Percentiles rank a stretch among this genome's conserved stretches.
Evolutionary conservation across 2,888 invertebrate species (phyloP).

Genomic region (Chrysolina oricalcia): DNA sequence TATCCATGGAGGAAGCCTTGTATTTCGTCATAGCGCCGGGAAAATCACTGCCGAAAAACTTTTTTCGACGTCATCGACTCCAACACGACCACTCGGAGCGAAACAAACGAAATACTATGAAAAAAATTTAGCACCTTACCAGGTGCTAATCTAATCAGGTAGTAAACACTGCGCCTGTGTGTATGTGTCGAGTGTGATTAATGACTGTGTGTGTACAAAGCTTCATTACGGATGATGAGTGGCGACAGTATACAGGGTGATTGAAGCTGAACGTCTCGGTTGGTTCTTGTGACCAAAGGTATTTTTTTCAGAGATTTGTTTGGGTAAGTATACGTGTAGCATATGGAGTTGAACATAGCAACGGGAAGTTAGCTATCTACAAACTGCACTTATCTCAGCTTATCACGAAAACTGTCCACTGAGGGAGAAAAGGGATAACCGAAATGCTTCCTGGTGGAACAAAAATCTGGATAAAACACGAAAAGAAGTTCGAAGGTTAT

Average conservation of each 20-base stretch:
- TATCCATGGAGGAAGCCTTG: constrained; percentile 11
- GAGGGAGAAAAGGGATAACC: too few species aligned
- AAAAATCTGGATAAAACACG: too few species aligned
- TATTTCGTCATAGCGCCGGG: neutral
- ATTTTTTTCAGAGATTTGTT: too few species aligned
- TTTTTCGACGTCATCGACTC: constrained; percentile 2
- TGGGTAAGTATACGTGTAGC: too few species aligned
- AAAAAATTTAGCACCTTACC: constrained; percentile 15
- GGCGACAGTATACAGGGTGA: neutral
- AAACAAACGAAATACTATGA: neutral
- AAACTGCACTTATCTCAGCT: too few species aligned
- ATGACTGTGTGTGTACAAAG: neutral
- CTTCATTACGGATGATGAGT: neutral
- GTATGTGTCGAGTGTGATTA: neutral
- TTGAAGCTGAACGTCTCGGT: neutral
- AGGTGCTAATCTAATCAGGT: constrained; percentile 21
- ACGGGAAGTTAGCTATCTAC: too few species aligned
- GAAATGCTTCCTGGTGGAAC: too few species aligned
- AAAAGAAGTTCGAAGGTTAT: too few species aligned
- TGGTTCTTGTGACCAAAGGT: too few species aligned
- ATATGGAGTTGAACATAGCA: too few species aligned
- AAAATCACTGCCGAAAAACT: neutral
- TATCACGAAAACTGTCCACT: too few species aligned
- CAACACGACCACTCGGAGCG: neutral
- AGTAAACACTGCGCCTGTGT: constrained; percentile 13